Evolutionary conservation across 2,113 vertebrate species (phyloP).

Genomic region (Mirounga angustirostris): DNA sequence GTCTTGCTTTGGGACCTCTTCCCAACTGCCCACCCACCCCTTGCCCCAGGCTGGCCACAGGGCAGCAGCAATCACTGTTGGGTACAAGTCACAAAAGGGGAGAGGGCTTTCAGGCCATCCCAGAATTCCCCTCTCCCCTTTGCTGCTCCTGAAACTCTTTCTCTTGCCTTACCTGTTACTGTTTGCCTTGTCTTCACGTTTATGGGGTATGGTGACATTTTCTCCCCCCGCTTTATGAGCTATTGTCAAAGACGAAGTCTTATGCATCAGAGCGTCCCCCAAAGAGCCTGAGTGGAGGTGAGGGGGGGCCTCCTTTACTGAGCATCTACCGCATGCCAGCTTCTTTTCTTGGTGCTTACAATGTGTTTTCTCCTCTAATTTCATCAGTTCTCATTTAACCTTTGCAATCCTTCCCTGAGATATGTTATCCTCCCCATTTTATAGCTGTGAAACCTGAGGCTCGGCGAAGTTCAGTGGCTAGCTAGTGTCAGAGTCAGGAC

Average conservation of each 20-base stretch:
- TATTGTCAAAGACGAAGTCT: not conserved
- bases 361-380: not conserved
- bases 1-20: not conserved
- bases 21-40: not conserved
- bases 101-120: not conserved
- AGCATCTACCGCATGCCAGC: not conserved
- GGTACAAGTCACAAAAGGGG: not conserved
- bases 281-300: not conserved
- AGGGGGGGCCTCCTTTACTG: not conserved
- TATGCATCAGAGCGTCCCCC: not conserved
- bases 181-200: not conserved
- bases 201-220: not conserved
- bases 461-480: not conserved
- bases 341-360: not conserved
- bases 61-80: not conserved
- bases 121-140: not conserved
- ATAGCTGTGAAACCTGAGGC: constrained; percentile 5
- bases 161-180: not conserved
- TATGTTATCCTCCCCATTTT: not conserved
- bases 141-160: not conserved
- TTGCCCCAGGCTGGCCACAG: not conserved
- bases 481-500: not conserved
- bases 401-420: not conserved
- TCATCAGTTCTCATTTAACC: not conserved
- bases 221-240: not conserved